Base-by-base conservation (phyloP, 1,140 invertebrate genomes). In the Drosophila bifasciata region DNA sequence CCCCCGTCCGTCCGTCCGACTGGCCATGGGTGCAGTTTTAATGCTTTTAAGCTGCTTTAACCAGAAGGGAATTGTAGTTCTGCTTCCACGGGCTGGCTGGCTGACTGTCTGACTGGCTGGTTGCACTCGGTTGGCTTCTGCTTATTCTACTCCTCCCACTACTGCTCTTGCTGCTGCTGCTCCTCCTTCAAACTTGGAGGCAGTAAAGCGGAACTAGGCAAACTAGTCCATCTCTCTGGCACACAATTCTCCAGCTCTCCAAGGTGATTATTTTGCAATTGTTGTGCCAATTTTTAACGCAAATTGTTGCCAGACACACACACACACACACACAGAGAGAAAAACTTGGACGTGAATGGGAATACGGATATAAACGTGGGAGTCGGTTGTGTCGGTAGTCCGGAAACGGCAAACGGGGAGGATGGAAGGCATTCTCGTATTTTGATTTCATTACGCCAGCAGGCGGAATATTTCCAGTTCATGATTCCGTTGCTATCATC, bases 231-330 rank as follows among this genome's bases (percentile, higher is more conserved):
- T 53, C 50, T 66, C 19, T 36, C 44, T 23, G 48, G 28, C 58
- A 50, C 39, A 17, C 46, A 48, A 41, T 17, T 41, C 57, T 45
- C 44, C 39, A 73, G 56, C 44, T 88, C 83, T 88, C 84, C 46
- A 58, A 79, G 83, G 78, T 86, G 83, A 86, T 86, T 86, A 86
- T 79, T 76, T 79, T 72, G 59, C 83, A 72, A 62, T 79, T 88
- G 66, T 81, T 83, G 51, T 80, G 73, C 53, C 73, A 81, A 81
- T 81, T 81, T 76, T 66, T 68, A 68, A 52, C 43, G 46, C 48
- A 71, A 70, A 73, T 64, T 76, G 49, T 60, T 66, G 48, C 60
- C 70, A 50, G 58, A 50, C 41, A 58, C 44, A 60, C 40, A 40
- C 56, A 45, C 32, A 51, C 23, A 50, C 13, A 61, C n/a, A 39